phyloP scores from a whole-genome alignment of 2,888 invertebrate genomes.

The Eristalis pertinax region DNA sequence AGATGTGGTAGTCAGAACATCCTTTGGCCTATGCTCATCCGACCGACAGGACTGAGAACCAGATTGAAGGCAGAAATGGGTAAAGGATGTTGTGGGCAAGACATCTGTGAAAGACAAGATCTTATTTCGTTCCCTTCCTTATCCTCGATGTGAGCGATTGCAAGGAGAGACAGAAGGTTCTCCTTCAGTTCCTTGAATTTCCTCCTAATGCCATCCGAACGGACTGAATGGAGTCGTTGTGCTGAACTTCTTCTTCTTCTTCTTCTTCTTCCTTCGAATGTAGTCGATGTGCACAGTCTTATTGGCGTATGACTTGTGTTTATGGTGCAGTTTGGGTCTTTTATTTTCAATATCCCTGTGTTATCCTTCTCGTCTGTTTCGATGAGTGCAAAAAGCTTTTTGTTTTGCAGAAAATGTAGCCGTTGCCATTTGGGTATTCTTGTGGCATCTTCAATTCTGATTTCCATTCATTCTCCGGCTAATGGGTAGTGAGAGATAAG shows the following conservation, averaged over 20 bases:
- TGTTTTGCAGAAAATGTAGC: constrained; percentile 6
- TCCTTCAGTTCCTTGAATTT: not conserved
- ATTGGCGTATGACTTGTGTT: constrained; percentile 54
- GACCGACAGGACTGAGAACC: constrained; percentile 8
- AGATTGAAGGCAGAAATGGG: constrained; percentile 27
- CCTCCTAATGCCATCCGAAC: not conserved
- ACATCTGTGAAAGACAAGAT: constrained; percentile 53
- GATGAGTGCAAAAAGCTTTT: constrained; percentile 34
- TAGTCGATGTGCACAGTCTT: constrained; percentile 20
- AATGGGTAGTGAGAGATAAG: not conserved
- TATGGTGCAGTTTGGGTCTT: constrained; percentile 11
- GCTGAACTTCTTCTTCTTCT: constrained; percentile 2
- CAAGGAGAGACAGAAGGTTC: constrained; percentile 16
- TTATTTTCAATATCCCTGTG: constrained; percentile 29
- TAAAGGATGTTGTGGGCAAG: constrained; percentile 48
- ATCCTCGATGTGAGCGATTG: constrained; percentile 23
- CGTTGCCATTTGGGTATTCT: constrained; percentile 25
- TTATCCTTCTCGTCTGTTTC: constrained; percentile 50
- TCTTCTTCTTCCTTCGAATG: too few relatives aligned
- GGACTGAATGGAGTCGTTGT: constrained; percentile 3
- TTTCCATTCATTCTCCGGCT: not conserved
- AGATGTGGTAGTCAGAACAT: constrained; percentile 18
- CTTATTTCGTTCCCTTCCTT: constrained; percentile 36
- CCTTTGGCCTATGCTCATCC: constrained; percentile 29
- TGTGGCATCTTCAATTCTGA: not conserved